Conservation (phyloP, 53 echinoderm and acorn worm genomes). For the Temnopleurus reevesii region DNA sequence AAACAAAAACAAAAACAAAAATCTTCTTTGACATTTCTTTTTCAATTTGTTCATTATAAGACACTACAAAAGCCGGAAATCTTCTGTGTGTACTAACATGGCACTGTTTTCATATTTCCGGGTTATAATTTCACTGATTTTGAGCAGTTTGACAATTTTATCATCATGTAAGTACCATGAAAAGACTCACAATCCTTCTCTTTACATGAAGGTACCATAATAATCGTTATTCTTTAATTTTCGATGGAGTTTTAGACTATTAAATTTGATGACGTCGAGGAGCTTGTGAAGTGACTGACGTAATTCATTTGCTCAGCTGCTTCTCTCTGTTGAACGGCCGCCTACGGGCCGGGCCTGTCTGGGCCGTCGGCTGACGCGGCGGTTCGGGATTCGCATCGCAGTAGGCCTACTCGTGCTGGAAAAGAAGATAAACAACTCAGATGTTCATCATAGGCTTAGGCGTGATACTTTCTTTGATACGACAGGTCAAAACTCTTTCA, state of each 20-base stretch:
- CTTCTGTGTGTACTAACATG: neutral
- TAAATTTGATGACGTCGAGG: neutral
- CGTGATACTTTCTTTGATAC: too few species aligned
- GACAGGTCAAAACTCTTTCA: too few species aligned
- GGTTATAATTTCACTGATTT: neutral
- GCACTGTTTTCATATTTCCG: neutral
- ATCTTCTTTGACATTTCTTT: too few species aligned
- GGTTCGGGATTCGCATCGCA: neutral
- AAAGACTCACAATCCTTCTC: neutral
- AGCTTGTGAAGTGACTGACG: too few species aligned
- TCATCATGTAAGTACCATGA: neutral
- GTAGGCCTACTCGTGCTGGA: neutral
- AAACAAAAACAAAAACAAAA: too few species aligned
- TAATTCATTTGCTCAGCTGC: too few species aligned
- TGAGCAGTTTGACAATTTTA: neutral
- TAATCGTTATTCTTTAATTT: neutral
- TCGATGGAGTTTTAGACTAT: neutral
- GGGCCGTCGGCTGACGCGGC: neutral
- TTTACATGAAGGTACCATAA: neutral
- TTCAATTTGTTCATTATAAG: too few species aligned
- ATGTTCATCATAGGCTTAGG: neutral
- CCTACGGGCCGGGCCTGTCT: too few species aligned
- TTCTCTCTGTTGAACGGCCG: neutral
- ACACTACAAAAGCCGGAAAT: too few species aligned
- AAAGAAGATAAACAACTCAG: neutral